A percentile compares a stretch with the other conserved stretches of the same genome.
phyloP scores from a whole-genome alignment of 1,140 invertebrate genomes.

The Lepidurus apus region DNA sequence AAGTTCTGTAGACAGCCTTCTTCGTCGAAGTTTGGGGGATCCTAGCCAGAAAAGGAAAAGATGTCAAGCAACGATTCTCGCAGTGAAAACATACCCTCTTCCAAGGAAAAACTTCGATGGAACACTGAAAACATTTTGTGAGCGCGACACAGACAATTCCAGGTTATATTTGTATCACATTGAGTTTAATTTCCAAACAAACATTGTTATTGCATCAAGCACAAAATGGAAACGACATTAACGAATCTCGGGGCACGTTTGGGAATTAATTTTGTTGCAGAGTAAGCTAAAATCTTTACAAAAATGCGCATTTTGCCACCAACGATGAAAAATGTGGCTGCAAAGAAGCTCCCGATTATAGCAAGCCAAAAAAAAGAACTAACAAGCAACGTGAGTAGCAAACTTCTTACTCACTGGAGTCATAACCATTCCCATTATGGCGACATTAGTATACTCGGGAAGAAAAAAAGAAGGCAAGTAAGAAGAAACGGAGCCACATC shows the following conservation, averaged over 20 bases:
- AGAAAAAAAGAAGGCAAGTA: not conserved
- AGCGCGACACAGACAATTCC: too few relatives aligned
- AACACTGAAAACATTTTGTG: too few relatives aligned
- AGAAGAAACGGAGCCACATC: not conserved
- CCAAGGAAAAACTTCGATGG: too few relatives aligned
- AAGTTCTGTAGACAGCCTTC: not conserved
- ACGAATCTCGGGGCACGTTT: too few relatives aligned
- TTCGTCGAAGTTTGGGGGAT: not conserved
- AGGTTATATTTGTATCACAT: too few relatives aligned
- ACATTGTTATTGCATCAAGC: too few relatives aligned
- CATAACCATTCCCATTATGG: conserved; percentile 3
- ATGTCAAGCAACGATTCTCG: not conserved
- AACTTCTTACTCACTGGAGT: not conserved
- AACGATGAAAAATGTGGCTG: not conserved
- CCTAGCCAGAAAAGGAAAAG: not conserved
- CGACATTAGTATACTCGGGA: not conserved
- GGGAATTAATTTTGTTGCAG: too few relatives aligned
- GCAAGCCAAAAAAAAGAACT: not conserved
- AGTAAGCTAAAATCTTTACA: not conserved
- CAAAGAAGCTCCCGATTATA: not conserved
- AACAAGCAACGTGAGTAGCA: not conserved
- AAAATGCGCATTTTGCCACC: not conserved
- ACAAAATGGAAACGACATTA: too few relatives aligned
- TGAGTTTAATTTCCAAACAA: too few relatives aligned
- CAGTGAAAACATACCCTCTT: not conserved